Conservation (phyloP, 2,888 invertebrate genomes). For the Penaeus monodon region DNA sequence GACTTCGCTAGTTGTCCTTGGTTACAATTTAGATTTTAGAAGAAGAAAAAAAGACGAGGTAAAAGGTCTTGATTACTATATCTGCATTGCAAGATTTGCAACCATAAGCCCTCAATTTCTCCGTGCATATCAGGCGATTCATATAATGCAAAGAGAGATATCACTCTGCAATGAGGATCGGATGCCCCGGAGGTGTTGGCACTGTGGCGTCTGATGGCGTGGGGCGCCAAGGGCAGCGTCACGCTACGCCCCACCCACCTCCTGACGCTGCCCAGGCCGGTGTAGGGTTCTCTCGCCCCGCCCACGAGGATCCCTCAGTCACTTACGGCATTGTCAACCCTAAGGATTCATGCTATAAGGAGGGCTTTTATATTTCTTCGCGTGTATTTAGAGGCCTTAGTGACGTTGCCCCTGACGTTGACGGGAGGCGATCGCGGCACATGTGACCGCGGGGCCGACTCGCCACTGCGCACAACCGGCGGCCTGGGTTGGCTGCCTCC, state of each 20-base stretch:
- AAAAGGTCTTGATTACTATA: no score
- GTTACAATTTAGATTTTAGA: no score
- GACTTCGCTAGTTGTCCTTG: no score
- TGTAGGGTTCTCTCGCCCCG: constrained; percentile 37
- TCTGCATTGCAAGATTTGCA: no score
- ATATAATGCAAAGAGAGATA: no score
- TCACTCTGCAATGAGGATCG: no score
- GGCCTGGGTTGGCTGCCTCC: not conserved
- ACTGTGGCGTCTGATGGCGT: constrained; percentile 9
- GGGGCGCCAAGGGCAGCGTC: constrained; percentile 5
- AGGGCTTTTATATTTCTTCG: not conserved
- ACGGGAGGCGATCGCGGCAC: constrained; percentile 38
- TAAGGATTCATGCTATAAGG: constrained; percentile 26
- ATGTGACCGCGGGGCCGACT: constrained; percentile 10
- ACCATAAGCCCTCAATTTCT: no score
- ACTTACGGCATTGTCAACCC: constrained; percentile 1
- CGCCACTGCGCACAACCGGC: constrained; percentile 9
- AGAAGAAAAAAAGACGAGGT: no score
- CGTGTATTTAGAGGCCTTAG: not conserved
- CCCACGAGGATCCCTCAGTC: not conserved
- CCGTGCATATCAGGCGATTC: no score
- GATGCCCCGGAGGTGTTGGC: not conserved
- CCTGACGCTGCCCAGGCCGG: constrained; percentile 46
- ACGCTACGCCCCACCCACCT: constrained; percentile 34
- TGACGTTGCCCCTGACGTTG: constrained; percentile 27